Evolutionary conservation across 1,140 invertebrate genomes (phyloP), one percentile per base, ranked within the genome.

Genomic region (Leptopilina clavipes): DNA sequence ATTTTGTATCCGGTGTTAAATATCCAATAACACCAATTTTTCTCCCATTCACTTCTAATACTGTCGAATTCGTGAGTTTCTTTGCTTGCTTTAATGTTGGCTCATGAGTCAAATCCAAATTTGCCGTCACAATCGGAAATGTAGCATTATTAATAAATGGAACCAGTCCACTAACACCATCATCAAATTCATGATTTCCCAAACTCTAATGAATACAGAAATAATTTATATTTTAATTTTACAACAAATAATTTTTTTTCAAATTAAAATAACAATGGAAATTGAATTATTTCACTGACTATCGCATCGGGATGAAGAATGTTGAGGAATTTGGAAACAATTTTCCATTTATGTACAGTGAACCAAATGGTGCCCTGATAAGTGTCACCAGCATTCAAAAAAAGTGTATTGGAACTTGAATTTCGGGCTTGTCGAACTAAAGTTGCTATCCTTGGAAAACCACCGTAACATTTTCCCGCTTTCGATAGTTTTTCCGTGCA

Each of bases 181-280:
- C 93, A 86, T 98, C 97, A 84, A 99, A 98, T 89, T 99, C 97
- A 84, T 98, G 97, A 85, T 98, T 99, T 22, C 97, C 97, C 72
- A 98, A 90, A n/a, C 94, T 94, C 96, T 98, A 89, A n/a, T n/a
- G n/a, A n/a, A n/a, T n/a, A n/a, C n/a, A n/a, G n/a, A n/a, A n/a
- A n/a, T n/a, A n/a, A n/a, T n/a, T n/a, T n/a, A n/a, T n/a, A n/a
- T n/a, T n/a, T n/a, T n/a, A n/a, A n/a, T n/a, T n/a, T n/a, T n/a
- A n/a, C n/a, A n/a, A n/a, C n/a, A n/a, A n/a, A n/a, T n/a, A n/a
- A n/a, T n/a, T n/a, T n/a, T n/a, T n/a, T n/a, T n/a, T n/a, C n/a
- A n/a, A n/a, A n/a, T n/a, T n/a, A n/a, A n/a, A n/a, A n/a, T n/a
- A n/a, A n/a, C n/a, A n/a, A n/a, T n/a, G n/a, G n/a, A n/a, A n/a